These are phyloP conservation scores for Seriola quinqueradiata DNA, from an alignment of 2,113 vertebrate genomes.

Conservation along the genomic window DNA sequence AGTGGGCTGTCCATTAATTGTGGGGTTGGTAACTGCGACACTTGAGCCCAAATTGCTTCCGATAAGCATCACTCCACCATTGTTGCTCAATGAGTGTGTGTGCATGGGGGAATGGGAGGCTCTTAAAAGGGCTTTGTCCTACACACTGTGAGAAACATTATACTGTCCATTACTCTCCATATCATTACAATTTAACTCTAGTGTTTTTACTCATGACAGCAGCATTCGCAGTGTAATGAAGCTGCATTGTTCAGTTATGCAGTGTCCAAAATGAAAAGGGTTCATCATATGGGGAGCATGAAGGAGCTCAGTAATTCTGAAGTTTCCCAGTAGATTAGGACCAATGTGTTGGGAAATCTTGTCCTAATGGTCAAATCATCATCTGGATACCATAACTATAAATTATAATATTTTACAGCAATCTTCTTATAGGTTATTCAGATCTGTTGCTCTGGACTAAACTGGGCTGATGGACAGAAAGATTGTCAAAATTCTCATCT, in stretches of 20 bases:
- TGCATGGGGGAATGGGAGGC: neutral
- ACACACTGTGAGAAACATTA: neutral
- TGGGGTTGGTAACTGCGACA: slow-evolving; percentile 11
- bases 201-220: neutral
- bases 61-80: slow-evolving; percentile 11
- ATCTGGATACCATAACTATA: neutral
- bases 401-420: no score
- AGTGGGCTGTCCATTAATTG: neutral
- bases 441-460: no score
- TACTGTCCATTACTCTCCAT: neutral
- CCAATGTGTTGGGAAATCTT: no score
- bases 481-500: no score
- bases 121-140: neutral
- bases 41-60: slow-evolving; percentile 32
- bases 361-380: neutral
- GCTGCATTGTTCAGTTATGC: no score
- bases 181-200: neutral
- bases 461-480: no score
- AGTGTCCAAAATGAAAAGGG: no score
- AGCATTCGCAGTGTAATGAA: no score
- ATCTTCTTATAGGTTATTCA: no score
- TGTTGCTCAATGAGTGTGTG: slow-evolving; percentile 31
- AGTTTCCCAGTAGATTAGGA: no score
- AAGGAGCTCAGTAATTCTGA: neutral
- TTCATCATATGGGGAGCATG: neutral